These are phyloP conservation scores for Syrista parreyssii DNA, from an alignment of 2,888 invertebrate species.

Conservation along the genomic window DNA sequence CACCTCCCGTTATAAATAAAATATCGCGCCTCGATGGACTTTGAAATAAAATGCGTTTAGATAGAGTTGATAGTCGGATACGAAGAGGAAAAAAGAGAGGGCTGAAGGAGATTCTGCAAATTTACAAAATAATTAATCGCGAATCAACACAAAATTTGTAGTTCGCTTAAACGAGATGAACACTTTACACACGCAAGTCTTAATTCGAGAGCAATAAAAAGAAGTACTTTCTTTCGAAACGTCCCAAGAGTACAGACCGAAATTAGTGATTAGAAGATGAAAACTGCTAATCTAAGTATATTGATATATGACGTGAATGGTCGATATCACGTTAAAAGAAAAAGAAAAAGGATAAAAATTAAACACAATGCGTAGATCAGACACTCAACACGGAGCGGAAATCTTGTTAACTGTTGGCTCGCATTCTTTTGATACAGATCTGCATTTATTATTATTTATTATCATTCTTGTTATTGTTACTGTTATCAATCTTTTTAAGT, in stretches of 20 bases:
- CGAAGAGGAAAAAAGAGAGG: neutral
- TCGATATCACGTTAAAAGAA: neutral
- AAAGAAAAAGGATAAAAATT: neutral
- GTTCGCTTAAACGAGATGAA: neutral
- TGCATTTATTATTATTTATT: neutral
- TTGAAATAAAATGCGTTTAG: neutral
- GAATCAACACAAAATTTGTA: neutral
- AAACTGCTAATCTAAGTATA: neutral
- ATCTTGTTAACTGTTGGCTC: conserved; percentile 22
- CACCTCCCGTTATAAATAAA: neutral
- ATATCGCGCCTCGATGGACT: neutral
- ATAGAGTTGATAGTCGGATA: neutral
- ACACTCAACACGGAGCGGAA: neutral
- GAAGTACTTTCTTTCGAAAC: neutral
- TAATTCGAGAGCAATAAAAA: neutral
- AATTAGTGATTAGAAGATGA: neutral
- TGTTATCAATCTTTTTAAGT: neutral
- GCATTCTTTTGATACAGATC: conserved; percentile 31
- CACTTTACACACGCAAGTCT: neutral
- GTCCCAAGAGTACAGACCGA: neutral
- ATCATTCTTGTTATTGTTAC: neutral
- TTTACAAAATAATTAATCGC: neutral
- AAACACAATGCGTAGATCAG: neutral
- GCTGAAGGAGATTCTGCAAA: neutral
- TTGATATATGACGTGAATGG: neutral